These are phyloP conservation scores for Ectemnius cavifrons DNA, from an alignment of 2,888 invertebrate species.

Conservation along the genomic window DNA sequence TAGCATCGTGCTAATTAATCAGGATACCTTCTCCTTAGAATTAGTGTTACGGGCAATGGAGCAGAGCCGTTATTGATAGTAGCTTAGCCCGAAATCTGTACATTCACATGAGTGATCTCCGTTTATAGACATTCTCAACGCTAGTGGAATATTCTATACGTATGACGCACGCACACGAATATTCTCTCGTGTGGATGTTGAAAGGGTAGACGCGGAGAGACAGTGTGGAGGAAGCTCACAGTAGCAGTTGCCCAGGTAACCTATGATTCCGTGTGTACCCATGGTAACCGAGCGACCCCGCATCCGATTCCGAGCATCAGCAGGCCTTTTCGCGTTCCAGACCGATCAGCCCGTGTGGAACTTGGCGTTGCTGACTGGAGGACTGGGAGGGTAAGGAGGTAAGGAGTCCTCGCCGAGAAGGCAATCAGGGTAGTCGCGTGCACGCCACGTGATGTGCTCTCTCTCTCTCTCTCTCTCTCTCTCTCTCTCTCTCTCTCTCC, in stretches of 20 bases:
- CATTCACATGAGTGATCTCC: too few species aligned
- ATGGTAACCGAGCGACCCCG: slow-evolving; percentile 64
- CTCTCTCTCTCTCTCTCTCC: background rate
- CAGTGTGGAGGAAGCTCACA: slow-evolving; percentile 47
- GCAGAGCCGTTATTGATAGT: too few species aligned
- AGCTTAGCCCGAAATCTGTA: too few species aligned
- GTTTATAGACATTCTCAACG: too few species aligned
- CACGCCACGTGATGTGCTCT: slow-evolving; percentile 50
- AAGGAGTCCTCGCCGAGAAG: slow-evolving; percentile 20
- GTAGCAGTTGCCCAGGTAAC: slow-evolving; percentile 71
- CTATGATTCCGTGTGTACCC: slow-evolving; percentile 69
- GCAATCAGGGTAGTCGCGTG: slow-evolving; percentile 44
- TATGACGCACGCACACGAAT: background rate
- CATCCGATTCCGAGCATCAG: slow-evolving; percentile 67
- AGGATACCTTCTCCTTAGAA: too few species aligned
- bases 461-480: too few species aligned
- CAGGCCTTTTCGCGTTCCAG: slow-evolving; percentile 66
- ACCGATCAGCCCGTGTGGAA: slow-evolving; percentile 39
- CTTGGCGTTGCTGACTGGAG: too few species aligned
- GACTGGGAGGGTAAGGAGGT: slow-evolving; percentile 32
- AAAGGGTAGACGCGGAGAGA: background rate
- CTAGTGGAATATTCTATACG: background rate
- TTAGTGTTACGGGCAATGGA: too few species aligned
- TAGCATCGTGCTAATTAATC: too few species aligned
- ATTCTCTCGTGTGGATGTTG: background rate